phyloP scores from a whole-genome alignment of 2,113 vertebrate species.

The Nerophis ophidion region DNA sequence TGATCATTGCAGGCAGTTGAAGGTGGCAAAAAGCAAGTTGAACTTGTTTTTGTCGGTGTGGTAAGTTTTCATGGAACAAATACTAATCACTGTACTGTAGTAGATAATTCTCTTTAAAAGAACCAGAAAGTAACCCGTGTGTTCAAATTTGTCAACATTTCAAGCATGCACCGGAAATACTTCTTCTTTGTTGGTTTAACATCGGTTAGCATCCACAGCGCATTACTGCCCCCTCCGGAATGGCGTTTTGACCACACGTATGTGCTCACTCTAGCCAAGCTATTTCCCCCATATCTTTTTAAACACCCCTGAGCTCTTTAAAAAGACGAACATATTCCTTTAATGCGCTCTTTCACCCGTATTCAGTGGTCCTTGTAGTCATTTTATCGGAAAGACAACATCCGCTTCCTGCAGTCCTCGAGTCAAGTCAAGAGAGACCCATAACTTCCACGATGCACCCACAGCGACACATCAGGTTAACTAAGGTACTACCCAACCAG shows the following conservation, averaged over 20 bases:
- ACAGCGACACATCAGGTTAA: conserved; percentile 25
- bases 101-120: background rate
- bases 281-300: too few relatives aligned
- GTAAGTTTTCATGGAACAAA: background rate
- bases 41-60: background rate
- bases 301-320: too few relatives aligned
- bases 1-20: conserved; percentile 3
- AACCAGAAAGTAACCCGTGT: background rate
- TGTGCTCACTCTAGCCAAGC: too few relatives aligned
- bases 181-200: too few relatives aligned
- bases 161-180: background rate
- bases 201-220: too few relatives aligned
- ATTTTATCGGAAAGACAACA: conserved; percentile 7
- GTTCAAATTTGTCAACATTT: conserved; percentile 11
- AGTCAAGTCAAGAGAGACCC: background rate
- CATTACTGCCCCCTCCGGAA: too few relatives aligned
- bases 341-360: too few relatives aligned
- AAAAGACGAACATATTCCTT: too few relatives aligned
- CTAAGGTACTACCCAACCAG: background rate
- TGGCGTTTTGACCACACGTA: too few relatives aligned
- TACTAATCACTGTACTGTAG: background rate
- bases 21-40: background rate
- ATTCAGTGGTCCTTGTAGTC: too few relatives aligned
- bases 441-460: rapidly evolving
- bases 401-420: conserved; percentile 31